Conservation (phyloP, 2,888 invertebrate species). For the Ormia ochracea region DNA sequence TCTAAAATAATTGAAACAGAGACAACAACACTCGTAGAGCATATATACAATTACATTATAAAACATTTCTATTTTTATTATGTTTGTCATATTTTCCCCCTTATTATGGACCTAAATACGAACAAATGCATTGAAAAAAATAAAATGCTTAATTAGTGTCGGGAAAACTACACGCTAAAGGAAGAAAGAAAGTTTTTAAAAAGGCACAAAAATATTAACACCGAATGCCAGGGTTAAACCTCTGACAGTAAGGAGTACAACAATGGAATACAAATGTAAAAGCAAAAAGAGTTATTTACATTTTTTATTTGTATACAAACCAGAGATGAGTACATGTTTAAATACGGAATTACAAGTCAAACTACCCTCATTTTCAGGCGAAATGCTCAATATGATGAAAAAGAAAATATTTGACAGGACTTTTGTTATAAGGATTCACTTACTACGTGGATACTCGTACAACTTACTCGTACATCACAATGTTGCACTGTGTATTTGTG, state of each 20-base stretch:
- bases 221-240: slow-evolving; percentile 57
- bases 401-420: slow-evolving; percentile 34
- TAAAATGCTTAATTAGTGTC: slow-evolving; percentile 49
- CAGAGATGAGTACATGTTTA: slow-evolving; percentile 20
- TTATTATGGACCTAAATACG: neutral
- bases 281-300: neutral
- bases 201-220: slow-evolving; percentile 46
- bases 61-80: neutral
- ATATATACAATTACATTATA: slow-evolving; percentile 7
- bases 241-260: slow-evolving; percentile 9
- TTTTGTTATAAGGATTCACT: slow-evolving; percentile 55
- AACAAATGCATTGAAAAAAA: slow-evolving; percentile 5
- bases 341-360: slow-evolving; percentile 35
- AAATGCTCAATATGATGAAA: neutral
- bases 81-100: neutral
- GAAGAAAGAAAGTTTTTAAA: slow-evolving; percentile 14
- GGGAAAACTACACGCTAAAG: slow-evolving; percentile 46
- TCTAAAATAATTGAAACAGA: slow-evolving; percentile 16
- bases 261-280: slow-evolving; percentile 9
- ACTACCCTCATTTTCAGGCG: slow-evolving; percentile 17
- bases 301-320: no score
- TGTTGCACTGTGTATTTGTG: slow-evolving; percentile 19
- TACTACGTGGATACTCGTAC: slow-evolving; percentile 14
- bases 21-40: neutral
- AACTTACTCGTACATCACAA: slow-evolving; percentile 6